Evolutionary conservation across 2,797 vertebrate genomes (phyloP), one percentile per base, ranked within the genome.

Genomic region (Buphagus erythrorhynchus): DNA sequence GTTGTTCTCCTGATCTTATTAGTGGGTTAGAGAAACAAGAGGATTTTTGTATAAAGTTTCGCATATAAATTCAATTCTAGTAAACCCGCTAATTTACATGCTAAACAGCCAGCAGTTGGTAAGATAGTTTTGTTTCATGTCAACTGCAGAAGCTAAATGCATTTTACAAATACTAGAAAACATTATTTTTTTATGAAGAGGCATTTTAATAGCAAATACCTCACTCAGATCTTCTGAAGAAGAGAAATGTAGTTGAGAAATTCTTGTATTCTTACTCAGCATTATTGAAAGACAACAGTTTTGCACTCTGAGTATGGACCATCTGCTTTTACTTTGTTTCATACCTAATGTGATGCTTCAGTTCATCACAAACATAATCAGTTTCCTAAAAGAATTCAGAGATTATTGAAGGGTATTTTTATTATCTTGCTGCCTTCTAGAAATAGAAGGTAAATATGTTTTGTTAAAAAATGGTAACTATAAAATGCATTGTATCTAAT

Each of bases 1-100:
- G 89, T 71, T 96, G 71, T 87, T 93, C 69, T 94, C 66, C 43
- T 96, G 95, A 97, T 94, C 94, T 96, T 95, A 92, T 95, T 96
- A 95, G 62, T 88, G 92, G 83, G 92, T 68, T 88, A 96, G 84
- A 82, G 71, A 93, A 94, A 92, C 93, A 96, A 91, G 88, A 96
- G 94, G 86, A 88, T 96, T 97, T 97, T 63, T 88, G 67, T 94
- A 90, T 86, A 84, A 94, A 86, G 82, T 96, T 96, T 95, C 62
- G 0, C 83, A 75, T 94, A 86, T 94, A 95, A 95, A 90, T 82
- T 94, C 42, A 65, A 12, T 81, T 91, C 45, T 61, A 89, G 76
- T 93, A 91, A 97, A 95, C 83, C 81, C 63, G 83, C 88, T 92
- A 89, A 91, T 97, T 96, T 93, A 65, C 86, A 85, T 89, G 59